These are phyloP conservation scores for Lanius collurio DNA, from an alignment of 2,113 vertebrate species.

Conservation along the genomic window DNA sequence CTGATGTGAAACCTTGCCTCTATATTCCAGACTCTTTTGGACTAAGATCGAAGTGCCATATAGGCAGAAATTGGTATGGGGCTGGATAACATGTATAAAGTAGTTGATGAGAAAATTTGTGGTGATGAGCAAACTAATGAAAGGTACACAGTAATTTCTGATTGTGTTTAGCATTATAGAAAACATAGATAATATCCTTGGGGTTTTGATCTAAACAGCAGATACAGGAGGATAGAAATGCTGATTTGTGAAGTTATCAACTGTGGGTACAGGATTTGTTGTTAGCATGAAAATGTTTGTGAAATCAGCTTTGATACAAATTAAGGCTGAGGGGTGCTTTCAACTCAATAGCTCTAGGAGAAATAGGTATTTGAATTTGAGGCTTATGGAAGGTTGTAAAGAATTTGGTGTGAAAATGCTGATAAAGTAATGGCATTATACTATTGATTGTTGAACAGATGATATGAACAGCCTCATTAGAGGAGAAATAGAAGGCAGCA, in stretches of 20 bases:
- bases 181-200: background rate
- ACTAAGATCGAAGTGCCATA: background rate
- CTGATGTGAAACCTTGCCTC: background rate
- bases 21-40: background rate
- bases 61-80: background rate
- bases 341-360: background rate
- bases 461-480: background rate
- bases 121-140: background rate
- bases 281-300: background rate
- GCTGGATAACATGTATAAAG: background rate
- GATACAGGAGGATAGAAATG: background rate
- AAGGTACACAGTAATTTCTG: background rate
- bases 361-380: background rate
- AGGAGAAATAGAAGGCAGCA: background rate
- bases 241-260: background rate
- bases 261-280: background rate
- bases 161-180: background rate
- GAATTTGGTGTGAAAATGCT: background rate
- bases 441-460: background rate
- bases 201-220: background rate
- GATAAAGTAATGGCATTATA: background rate
- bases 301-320: background rate
- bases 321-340: background rate
- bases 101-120: background rate
- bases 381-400: background rate